These are phyloP conservation scores for Vultur gryphus DNA, from an alignment of 2,797 vertebrate genomes.

Conservation along the genomic window DNA sequence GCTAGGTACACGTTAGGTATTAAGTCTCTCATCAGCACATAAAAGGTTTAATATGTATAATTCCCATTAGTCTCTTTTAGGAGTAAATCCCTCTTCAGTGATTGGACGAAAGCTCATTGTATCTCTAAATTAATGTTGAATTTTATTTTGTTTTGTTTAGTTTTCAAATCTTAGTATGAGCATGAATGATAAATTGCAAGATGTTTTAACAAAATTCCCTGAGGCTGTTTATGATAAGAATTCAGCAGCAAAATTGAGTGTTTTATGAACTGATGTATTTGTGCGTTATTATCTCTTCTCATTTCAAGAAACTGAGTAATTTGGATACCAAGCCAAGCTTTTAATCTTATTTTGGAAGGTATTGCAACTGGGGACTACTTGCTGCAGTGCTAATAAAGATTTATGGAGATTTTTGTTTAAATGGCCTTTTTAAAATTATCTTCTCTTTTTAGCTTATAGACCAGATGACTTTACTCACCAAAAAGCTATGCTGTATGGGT, in stretches of 20 bases:
- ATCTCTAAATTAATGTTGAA: not conserved
- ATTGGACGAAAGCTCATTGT: constrained; percentile 24
- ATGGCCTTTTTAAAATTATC: not conserved
- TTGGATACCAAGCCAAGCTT: not conserved
- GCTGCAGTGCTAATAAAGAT: not conserved
- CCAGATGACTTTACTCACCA: not conserved
- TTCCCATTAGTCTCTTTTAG: constrained; percentile 6
- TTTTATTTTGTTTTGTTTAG: not conserved
- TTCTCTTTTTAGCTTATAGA: not conserved
- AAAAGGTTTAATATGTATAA: constrained; percentile 30
- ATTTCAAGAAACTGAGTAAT: constrained; percentile 32
- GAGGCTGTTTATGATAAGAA: not conserved
- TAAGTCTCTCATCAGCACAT: not conserved
- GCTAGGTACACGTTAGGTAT: not conserved
- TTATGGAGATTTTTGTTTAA: constrained; percentile 8
- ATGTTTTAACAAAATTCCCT: not conserved
- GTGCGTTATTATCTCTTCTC: not conserved
- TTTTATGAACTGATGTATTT: constrained; percentile 1
- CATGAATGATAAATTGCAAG: constrained; percentile 3
- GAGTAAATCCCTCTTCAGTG: constrained; percentile 13
- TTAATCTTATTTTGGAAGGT: constrained; percentile 12
- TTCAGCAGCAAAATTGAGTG: not conserved
- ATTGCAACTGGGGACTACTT: not conserved
- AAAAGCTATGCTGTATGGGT: not conserved
- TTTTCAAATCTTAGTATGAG: not conserved